Evolutionary conservation across 2,888 invertebrate species (phyloP), one percentile per base, ranked within the genome.

Genomic region (Aporophyla lueneburgensis): DNA sequence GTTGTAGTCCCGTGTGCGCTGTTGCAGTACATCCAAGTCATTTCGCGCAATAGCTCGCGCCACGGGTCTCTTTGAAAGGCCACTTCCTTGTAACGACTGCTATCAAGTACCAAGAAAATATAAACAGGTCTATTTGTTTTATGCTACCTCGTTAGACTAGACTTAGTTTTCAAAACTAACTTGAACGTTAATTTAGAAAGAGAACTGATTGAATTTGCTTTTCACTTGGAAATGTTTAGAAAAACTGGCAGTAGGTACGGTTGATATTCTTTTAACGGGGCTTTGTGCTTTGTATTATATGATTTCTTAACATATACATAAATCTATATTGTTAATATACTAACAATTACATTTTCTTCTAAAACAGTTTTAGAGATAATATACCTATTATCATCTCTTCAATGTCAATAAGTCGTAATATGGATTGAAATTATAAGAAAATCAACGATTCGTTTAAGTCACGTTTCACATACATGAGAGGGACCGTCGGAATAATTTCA

Each of bases 11-110:
- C 91, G 81, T 80, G 84, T 89, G 92, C 83, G 87, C 88, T 88
- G 88, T 91, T 89, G 87, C 90, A 89, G 84, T 89, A 91, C 90
- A 89, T 90, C 88, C 86, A 89, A 88, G 89, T 91, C 89, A 92
- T 92, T 91, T 90, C 88, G 88, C 87, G 87, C 89, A 91, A 92
- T 91, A 89, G 90, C 89, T 86, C 80, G 89, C 90, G 90, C 88
- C 90, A 63, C 85, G 90, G 89, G 92, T 88, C 89, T 92, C 88
- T 79, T 92, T 87, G 76, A 71, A 89, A 89, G 87, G 87, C 86
- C 88, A 89, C 89, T 91, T 91, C 89, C 86, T 81, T 84, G 84
- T 90, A 90, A 90, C 90, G 89, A 90, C 88, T 84, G 86, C 89
- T 88, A 89, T 88, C 89, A 86, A 88, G 87, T 87, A 88, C 87